These are phyloP conservation scores for Poecilia picta DNA, from an alignment of 2,797 vertebrate species.

Conservation along the genomic window DNA sequence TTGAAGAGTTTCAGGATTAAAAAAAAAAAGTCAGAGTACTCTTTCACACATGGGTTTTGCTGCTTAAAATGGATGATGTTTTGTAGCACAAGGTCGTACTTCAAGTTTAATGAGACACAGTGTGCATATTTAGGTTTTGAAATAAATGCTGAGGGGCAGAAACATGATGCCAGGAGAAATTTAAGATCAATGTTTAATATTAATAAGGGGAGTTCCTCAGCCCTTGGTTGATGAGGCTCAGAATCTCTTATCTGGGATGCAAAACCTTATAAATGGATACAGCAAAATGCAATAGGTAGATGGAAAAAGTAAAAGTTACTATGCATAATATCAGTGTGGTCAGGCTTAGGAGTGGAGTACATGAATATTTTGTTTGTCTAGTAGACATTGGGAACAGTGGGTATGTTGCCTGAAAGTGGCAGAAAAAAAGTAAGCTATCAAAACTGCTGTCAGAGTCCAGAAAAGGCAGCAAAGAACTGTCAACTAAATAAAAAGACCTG, in stretches of 20 bases:
- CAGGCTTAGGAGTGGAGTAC: background rate
- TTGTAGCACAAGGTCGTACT: conserved; percentile 50
- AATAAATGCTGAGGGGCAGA: conserved; percentile 55
- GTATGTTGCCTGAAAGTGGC: background rate
- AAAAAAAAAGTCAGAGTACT: conserved; percentile 51
- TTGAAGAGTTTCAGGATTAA: conserved; percentile 64
- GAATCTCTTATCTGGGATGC: background rate
- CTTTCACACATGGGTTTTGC: conserved; percentile 48
- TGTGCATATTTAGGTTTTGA: conserved; percentile 38
- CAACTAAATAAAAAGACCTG: background rate
- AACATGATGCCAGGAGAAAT: conserved; percentile 45
- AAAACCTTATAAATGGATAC: background rate
- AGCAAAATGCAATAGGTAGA: background rate
- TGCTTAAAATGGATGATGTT: conserved; percentile 45
- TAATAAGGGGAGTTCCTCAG: conserved; percentile 48
- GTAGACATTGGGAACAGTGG: background rate
- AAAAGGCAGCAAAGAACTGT: background rate
- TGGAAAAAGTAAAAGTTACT: conserved; percentile 12
- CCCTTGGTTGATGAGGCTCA: conserved; percentile 28
- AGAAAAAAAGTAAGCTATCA: background rate
- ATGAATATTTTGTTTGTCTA: background rate
- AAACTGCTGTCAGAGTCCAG: background rate
- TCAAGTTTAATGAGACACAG: conserved; percentile 57
- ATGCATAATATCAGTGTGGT: background rate
- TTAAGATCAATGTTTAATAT: conserved; percentile 59